These are phyloP conservation scores for Arenicola marina DNA, from an alignment of 2,888 invertebrate genomes.

Conservation along the genomic window DNA sequence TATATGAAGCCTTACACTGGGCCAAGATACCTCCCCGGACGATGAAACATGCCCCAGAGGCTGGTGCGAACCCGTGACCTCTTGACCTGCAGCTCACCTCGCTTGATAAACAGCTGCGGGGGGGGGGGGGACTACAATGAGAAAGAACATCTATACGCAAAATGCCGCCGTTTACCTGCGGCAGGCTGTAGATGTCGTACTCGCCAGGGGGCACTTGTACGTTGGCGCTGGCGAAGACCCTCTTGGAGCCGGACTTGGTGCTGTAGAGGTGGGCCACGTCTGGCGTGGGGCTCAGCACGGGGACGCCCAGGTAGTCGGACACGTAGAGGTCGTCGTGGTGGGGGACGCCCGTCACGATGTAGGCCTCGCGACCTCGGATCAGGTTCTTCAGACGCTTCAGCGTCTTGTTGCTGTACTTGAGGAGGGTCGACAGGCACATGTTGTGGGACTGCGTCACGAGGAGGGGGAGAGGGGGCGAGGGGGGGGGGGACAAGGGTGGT, in stretches of 20 bases:
- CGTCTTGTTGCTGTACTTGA: constrained; percentile 60
- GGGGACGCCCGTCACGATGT: constrained; percentile 56
- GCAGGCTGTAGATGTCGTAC: constrained; percentile 56
- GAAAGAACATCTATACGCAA: too few relatives aligned
- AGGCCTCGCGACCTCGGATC: constrained; percentile 57
- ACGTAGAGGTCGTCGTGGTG: constrained; percentile 59
- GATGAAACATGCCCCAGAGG: too few relatives aligned
- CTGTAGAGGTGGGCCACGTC: constrained; percentile 58
- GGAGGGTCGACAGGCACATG: constrained; percentile 58
- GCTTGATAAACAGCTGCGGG: too few relatives aligned
- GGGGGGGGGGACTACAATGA: too few relatives aligned
- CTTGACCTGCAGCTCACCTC: too few relatives aligned
- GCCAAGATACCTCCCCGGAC: too few relatives aligned
- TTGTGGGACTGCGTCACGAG: constrained; percentile 45
- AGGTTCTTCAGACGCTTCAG: constrained; percentile 54
- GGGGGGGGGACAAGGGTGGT: too few relatives aligned
- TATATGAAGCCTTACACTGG: too few relatives aligned
- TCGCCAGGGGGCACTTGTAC: constrained; percentile 58
- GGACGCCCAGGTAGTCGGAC: constrained; percentile 54
- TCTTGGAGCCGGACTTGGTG: constrained; percentile 60
- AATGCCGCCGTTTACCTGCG: constrained; percentile 17
- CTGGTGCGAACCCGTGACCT: too few relatives aligned
- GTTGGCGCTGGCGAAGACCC: constrained; percentile 56
- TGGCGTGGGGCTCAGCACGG: constrained; percentile 57
- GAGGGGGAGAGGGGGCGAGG: too few relatives aligned